A percentile compares a stretch with the other conserved stretches of the same genome.
Evolutionary conservation across 1,140 invertebrate species (phyloP).

Genomic region (Drosophila bifasciata): DNA sequence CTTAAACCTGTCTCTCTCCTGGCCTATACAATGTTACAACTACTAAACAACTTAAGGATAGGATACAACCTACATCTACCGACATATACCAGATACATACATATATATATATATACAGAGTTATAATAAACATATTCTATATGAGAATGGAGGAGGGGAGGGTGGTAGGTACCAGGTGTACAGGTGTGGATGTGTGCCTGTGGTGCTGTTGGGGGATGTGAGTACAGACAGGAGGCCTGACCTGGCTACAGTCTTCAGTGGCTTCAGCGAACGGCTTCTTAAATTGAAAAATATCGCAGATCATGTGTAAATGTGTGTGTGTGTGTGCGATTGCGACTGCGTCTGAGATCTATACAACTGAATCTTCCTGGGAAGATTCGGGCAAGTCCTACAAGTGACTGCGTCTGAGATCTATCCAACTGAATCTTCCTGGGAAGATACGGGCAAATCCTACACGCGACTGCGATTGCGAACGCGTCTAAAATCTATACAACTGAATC

Average conservation of each 20-base stretch:
- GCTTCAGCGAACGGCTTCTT: background rate
- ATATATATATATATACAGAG: conserved; percentile 17
- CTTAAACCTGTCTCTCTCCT: no score
- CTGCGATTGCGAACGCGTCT: background rate
- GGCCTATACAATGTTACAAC: no score
- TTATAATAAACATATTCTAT: background rate
- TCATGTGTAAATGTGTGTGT: conserved; percentile 12
- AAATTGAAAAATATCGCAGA: no score
- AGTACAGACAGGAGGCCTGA: conserved; percentile 23
- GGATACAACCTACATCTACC: conserved; percentile 7
- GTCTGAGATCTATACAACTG: conserved; percentile 66
- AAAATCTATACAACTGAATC: conserved; percentile 76
- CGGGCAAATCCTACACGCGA: no score
- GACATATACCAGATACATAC: conserved; percentile 21
- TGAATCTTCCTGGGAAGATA: no score
- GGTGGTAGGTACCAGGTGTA: no score
- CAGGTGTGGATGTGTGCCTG: no score
- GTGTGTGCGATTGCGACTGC: background rate
- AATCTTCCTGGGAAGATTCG: conserved; percentile 79
- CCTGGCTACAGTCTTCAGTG: conserved; percentile 38
- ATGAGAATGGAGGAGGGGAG: no score
- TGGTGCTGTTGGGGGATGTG: no score
- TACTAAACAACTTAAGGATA: conserved; percentile 32
- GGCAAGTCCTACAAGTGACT: conserved; percentile 76
- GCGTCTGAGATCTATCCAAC: no score